Evolutionary conservation across 1,140 invertebrate genomes (phyloP).

Genomic region (Druon quercuslanigerum): DNA sequence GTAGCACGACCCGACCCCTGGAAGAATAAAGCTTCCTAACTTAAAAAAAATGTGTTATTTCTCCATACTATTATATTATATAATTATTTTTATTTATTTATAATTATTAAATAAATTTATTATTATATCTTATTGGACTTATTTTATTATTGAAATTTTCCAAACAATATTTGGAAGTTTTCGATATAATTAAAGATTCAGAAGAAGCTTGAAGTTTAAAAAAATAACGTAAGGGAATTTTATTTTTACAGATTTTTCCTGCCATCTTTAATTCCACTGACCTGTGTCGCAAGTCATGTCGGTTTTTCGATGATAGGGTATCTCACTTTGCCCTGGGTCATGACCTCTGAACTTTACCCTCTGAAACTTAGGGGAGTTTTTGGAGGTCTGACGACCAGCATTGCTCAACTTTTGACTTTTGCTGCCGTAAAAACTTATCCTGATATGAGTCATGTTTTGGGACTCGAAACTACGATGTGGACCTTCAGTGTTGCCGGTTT

Average conservation of each 20-base stretch:
- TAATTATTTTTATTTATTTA: too few relatives aligned
- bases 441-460: slow-evolving; percentile 75
- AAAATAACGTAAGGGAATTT: background rate
- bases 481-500: slow-evolving; percentile 83
- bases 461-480: slow-evolving; percentile 84
- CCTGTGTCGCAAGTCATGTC: slow-evolving; percentile 81
- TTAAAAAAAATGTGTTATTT: too few relatives aligned
- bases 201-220: too few relatives aligned
- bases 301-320: slow-evolving; percentile 85
- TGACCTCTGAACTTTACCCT: slow-evolving; percentile 85
- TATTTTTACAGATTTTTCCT: slow-evolving; percentile 53
- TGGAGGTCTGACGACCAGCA: slow-evolving; percentile 82
- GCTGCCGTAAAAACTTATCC: slow-evolving; percentile 83
- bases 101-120: too few relatives aligned
- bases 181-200: too few relatives aligned
- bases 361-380: slow-evolving; percentile 81
- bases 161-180: too few relatives aligned
- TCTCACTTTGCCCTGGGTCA: slow-evolving; percentile 84
- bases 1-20: too few relatives aligned
- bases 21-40: too few relatives aligned
- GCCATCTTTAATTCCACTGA: slow-evolving; percentile 75
- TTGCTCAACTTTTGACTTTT: slow-evolving; percentile 84
- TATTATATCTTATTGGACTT: too few relatives aligned
- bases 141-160: too few relatives aligned
- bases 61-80: too few relatives aligned